Evolutionary conservation across 2,888 invertebrate species (phyloP).

Genomic region (Drosophila prostipennis): DNA sequence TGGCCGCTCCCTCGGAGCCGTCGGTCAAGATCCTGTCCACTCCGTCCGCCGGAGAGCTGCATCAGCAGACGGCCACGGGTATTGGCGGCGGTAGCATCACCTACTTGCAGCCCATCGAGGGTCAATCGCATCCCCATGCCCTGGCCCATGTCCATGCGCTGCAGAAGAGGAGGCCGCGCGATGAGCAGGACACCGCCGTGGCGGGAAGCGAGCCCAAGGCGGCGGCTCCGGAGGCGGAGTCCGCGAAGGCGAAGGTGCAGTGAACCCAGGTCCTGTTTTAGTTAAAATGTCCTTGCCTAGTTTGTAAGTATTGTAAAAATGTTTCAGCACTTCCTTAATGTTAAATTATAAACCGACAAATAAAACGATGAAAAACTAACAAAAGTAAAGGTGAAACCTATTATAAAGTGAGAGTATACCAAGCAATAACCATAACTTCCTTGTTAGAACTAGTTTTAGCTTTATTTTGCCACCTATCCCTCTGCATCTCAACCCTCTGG

Average conservation of each 20-base stretch:
- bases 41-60: conserved; percentile 56
- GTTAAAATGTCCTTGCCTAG: conserved; percentile 69
- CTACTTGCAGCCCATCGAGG: conserved; percentile 64
- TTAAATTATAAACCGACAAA: conserved; percentile 69
- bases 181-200: conserved; percentile 81
- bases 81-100: conserved; percentile 75
- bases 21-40: conserved; percentile 76
- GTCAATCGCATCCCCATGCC: conserved; percentile 37
- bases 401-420: neutral
- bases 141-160: conserved; percentile 46
- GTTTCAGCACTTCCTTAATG: conserved; percentile 68
- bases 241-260: conserved; percentile 47
- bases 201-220: conserved; percentile 72
- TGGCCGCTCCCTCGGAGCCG: conserved; percentile 73
- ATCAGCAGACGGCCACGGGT: conserved; percentile 67
- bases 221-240: conserved; percentile 25
- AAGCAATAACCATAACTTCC: neutral
- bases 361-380: conserved; percentile 31
- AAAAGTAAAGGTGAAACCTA: neutral
- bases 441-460: conserved; percentile 1
- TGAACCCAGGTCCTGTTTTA: conserved; percentile 53
- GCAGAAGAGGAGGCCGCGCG: conserved; percentile 74
- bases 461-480: conserved; percentile 15
- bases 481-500: too few species aligned
- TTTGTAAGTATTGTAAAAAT: conserved; percentile 75